Evolutionary conservation across 1,140 invertebrate species (phyloP), one percentile per base, ranked within the genome.

Genomic region (Carcinoscorpius rotundicauda): DNA sequence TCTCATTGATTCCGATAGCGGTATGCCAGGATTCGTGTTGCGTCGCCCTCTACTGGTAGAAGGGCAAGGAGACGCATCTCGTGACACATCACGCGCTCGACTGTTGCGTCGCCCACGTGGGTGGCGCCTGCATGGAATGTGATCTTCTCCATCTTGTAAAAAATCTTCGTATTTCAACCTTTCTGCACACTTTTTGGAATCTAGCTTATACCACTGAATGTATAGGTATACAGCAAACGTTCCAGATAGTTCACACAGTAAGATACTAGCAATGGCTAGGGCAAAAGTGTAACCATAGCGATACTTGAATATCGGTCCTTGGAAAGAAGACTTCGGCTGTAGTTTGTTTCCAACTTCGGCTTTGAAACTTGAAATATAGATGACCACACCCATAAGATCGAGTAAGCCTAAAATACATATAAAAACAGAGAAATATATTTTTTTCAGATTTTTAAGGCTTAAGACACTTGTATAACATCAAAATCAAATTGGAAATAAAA

Each of bases 331-430:
- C 70, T 85, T 82, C 29, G 89, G 85, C 63, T 88, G 81, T 51
- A 93, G 77, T 76, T 93, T 94, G 65, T 85, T 85, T 4, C 88
- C 89, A 10, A 93, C 84, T 82, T 93, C 90, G 0, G 89, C 85
- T 78, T 93, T 93, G 73, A 94, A 88, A 62, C 91, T 85, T 8
- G 90, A 91, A 79, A 94, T 91, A 82, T 93, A 94, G 81, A 93
- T 89, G 68, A 94, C 88, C 73, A 93, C 83, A 48, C 89, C 90
- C 63, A 89, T 86, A 63, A 93, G 82, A 86, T 93, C 91, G 62
- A 91, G 80, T 53, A 94, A 79, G 73, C 90, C 91, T 92, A 77
- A 29, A 81, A 29, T 29, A 29, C 29, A 29, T 29, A 29, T 29
- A 29, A 29, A 29, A 29, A 29, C 29, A 29, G 29, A 29, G 29